A percentile compares a stretch with the other conserved stretches of the same genome.
Evolutionary conservation across 2,113 vertebrate species (phyloP).

Genomic region (Hymenochirus boettgeri): DNA sequence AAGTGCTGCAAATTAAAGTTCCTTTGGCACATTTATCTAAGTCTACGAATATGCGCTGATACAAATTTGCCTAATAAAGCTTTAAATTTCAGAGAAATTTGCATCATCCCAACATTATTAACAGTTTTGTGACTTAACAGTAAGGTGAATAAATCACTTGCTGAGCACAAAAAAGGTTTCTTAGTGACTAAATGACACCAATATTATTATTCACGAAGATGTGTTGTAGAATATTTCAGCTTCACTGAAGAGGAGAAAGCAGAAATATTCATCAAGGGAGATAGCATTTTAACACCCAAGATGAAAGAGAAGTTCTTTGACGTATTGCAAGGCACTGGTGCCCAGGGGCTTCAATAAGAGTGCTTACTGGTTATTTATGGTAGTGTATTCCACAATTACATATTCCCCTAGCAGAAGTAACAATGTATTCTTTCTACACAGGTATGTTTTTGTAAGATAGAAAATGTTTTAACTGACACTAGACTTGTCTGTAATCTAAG

Average conservation of each 20-base stretch:
- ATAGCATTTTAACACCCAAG: not conserved
- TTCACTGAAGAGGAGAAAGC: not conserved
- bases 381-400: not conserved
- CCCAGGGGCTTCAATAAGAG: not conserved
- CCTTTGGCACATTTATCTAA: no score
- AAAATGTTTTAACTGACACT: no score
- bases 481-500: no score
- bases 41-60: no score
- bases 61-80: no score
- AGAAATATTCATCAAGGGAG: not conserved
- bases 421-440: no score
- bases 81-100: no score
- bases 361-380: not conserved
- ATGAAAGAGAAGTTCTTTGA: not conserved
- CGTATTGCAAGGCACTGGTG: not conserved
- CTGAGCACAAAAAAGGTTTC: not conserved
- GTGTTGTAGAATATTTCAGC: not conserved
- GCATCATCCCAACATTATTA: not conserved
- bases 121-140: not conserved
- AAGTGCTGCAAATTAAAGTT: no score
- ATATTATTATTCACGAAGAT: not conserved
- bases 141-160: not conserved
- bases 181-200: not conserved
- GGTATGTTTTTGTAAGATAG: no score
- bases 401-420: slow-evolving; percentile 1